phyloP scores from a whole-genome alignment of 2,113 vertebrate species.

The Laterallus jamaicensis region DNA sequence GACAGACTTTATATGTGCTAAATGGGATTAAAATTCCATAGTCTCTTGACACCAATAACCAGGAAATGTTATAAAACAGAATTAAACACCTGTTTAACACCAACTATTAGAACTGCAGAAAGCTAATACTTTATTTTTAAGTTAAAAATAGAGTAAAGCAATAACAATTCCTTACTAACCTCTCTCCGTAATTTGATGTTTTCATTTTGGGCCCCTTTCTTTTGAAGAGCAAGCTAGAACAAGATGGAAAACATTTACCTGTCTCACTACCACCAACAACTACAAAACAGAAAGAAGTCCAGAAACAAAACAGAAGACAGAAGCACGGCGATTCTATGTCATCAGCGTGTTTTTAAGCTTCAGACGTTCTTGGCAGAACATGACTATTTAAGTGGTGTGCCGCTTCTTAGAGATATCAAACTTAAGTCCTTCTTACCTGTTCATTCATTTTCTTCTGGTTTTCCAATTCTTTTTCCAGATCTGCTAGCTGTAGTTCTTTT shows the following conservation, averaged over 20 bases:
- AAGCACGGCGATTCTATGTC: background rate
- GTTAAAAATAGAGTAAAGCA: too few species aligned
- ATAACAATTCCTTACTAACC: too few species aligned
- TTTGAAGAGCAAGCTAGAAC: constrained; percentile 82
- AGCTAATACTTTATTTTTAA: too few species aligned
- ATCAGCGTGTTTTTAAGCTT: background rate
- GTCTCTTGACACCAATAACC: too few species aligned
- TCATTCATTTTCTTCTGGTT: constrained; percentile 91
- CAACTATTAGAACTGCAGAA: too few species aligned
- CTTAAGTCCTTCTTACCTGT: constrained; percentile 79
- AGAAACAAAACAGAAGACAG: background rate
- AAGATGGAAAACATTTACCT: background rate
- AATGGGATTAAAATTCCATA: too few species aligned
- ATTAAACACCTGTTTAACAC: too few species aligned
- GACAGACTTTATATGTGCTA: too few species aligned
- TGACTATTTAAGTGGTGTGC: background rate
- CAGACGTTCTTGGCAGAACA: background rate
- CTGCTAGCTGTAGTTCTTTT: constrained; percentile 83
- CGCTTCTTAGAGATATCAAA: background rate
- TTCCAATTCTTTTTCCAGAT: constrained; percentile 85
- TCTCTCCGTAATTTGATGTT: too few species aligned
- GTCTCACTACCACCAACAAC: background rate
- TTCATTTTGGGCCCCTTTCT: constrained; percentile 87
- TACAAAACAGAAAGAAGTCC: background rate
- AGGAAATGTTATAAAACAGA: too few species aligned